phyloP scores from a whole-genome alignment of 1,140 invertebrate species.

The Drosophila leontia region DNA sequence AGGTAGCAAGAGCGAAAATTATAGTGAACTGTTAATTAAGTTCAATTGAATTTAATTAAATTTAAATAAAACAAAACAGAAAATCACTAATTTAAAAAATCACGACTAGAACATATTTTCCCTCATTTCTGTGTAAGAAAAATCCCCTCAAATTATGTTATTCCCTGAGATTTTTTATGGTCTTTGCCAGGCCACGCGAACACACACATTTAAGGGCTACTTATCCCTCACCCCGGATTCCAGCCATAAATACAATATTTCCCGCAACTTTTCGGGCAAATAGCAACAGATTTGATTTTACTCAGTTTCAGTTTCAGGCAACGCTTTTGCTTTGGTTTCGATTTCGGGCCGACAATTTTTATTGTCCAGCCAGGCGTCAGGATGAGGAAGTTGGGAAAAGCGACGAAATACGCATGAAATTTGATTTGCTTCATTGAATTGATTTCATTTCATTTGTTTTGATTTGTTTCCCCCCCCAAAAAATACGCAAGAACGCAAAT shows the following conservation, averaged over 20 bases:
- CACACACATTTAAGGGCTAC: constrained; percentile 69
- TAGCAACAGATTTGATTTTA: constrained; percentile 66
- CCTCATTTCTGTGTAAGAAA: background rate
- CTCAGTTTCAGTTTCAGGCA: constrained; percentile 53
- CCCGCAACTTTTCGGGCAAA: constrained; percentile 45
- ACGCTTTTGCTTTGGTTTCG: constrained; percentile 37
- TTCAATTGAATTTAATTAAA: too few relatives aligned
- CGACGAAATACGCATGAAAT: constrained; percentile 82
- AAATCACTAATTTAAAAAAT: too few relatives aligned
- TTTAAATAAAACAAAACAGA: too few relatives aligned
- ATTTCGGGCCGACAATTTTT: constrained; percentile 57
- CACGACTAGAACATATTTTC: too few relatives aligned
- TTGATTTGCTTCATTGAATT: constrained; percentile 82
- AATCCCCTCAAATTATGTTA: constrained; percentile 40
- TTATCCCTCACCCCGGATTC: constrained; percentile 16
- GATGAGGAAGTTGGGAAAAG: constrained; percentile 52
- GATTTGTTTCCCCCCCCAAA: constrained; percentile 46
- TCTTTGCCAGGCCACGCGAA: constrained; percentile 35
- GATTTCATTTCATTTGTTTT: constrained; percentile 82
- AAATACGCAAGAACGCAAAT: constrained; percentile 76
- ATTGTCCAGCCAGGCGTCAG: constrained; percentile 31
- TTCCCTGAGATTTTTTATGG: constrained; percentile 56
- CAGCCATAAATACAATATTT: constrained; percentile 56
- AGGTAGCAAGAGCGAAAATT: too few relatives aligned
- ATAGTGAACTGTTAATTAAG: too few relatives aligned